A percentile compares a stretch with the other conserved stretches of the same genome.
phyloP scores from a whole-genome alignment of 2,797 vertebrate genomes.

The Centropyge bicolor region DNA sequence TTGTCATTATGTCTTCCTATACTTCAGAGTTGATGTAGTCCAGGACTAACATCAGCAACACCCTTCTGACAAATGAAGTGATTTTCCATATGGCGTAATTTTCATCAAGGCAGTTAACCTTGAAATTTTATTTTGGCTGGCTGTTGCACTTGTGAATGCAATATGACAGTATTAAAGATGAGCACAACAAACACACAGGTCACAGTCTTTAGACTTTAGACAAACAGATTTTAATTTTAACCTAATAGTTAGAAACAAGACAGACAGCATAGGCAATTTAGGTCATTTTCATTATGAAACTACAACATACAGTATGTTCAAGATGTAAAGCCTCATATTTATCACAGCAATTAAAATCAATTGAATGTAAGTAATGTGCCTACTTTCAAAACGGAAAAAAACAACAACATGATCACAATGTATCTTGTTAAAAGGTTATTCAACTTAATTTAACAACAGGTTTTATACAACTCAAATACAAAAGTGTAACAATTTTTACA shows the following conservation, averaged over 20 bases:
- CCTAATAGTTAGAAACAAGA: conserved; percentile 24
- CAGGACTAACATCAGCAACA: neutral
- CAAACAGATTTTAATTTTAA: conserved; percentile 48
- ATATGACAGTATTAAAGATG: neutral
- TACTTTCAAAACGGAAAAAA: conserved; percentile 13
- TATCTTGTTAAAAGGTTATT: conserved; percentile 21
- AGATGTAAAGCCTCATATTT: conserved; percentile 35
- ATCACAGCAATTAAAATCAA: conserved; percentile 38
- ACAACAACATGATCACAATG: conserved; percentile 2
- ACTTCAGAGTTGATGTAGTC: neutral
- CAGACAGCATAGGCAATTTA: conserved; percentile 21
- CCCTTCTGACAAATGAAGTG: neutral
- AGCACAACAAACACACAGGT: neutral
- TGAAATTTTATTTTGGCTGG: neutral
- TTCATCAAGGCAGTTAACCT: neutral
- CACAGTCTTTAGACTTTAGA: conserved; percentile 13
- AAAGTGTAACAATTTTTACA: conserved; percentile 21
- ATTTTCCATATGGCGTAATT: neutral
- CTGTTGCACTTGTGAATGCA: neutral
- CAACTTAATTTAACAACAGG: conserved; percentile 21
- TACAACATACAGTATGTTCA: conserved; percentile 16
- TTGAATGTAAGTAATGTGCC: conserved; percentile 2
- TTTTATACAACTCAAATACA: conserved; percentile 10
- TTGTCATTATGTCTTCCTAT: neutral
- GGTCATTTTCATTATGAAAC: conserved; percentile 22